Conservation (phyloP, 2,113 vertebrate species). For the Thamnophis sirtalis region DNA sequence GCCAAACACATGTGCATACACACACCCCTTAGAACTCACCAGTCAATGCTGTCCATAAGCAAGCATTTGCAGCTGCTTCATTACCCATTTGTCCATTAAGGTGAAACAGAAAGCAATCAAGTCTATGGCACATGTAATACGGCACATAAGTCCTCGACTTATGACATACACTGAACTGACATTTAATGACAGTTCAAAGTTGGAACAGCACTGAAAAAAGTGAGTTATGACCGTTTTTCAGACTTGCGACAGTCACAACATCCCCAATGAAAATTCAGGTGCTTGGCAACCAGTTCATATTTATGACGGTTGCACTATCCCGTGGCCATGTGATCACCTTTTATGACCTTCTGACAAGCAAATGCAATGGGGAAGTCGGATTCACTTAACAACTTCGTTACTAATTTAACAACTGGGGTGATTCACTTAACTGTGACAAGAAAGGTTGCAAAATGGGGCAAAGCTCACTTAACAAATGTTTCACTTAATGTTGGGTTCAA, state of each 20-base stretch:
- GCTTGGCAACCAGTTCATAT: neutral
- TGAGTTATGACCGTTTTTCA: neutral
- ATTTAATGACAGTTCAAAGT: neutral
- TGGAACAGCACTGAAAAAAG: neutral
- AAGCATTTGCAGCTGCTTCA: neutral
- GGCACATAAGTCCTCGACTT: neutral
- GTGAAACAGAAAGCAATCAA: neutral
- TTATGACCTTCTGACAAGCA: neutral
- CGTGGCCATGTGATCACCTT: neutral
- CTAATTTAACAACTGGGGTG: neutral
- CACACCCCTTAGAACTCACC: neutral
- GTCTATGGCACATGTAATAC: neutral
- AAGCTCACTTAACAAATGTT: neutral
- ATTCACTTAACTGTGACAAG: neutral
- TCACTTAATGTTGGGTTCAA: neutral
- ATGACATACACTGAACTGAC: neutral
- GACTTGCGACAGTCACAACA: neutral
- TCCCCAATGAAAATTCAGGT: neutral
- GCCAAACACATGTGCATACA: neutral
- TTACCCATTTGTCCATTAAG: neutral
- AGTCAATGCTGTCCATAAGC: neutral
- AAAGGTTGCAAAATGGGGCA: neutral
- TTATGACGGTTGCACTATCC: neutral
- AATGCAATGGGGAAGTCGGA: neutral
- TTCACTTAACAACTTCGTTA: neutral